Evolutionary conservation across 2,888 invertebrate genomes (phyloP).

Genomic region (Notodonta ziczac): DNA sequence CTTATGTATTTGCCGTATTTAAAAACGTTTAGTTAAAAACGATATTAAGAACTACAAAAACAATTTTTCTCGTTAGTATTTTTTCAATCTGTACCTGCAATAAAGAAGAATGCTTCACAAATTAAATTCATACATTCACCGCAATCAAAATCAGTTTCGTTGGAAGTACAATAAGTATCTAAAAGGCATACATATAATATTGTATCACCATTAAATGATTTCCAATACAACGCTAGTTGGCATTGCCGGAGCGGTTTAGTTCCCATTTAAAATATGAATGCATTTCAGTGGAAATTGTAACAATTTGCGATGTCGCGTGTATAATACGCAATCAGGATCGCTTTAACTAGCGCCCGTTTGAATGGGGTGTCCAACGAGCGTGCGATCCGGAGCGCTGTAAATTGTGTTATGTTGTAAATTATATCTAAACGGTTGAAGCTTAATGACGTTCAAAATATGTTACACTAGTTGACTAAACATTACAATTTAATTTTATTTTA

Average conservation of each 20-base stretch:
- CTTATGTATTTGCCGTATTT: too few relatives aligned
- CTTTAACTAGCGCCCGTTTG: slow-evolving; percentile 58
- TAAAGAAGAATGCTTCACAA: too few relatives aligned
- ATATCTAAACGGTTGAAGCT: slow-evolving; percentile 26
- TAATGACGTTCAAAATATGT: slow-evolving; percentile 27
- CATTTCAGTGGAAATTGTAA: slow-evolving; percentile 53
- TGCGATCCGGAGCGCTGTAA: slow-evolving; percentile 45
- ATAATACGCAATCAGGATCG: slow-evolving; percentile 69
- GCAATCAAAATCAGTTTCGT: slow-evolving; percentile 1
- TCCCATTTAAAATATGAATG: slow-evolving; percentile 36
- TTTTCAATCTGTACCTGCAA: too few relatives aligned
- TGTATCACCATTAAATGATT: slow-evolving; percentile 16
- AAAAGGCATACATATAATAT: slow-evolving; percentile 7
- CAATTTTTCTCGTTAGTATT: too few relatives aligned
- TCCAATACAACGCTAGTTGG: slow-evolving; percentile 18
- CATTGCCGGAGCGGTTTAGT: slow-evolving; percentile 25
- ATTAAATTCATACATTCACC: background rate
- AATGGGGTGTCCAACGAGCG: slow-evolving; percentile 58
- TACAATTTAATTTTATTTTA: too few relatives aligned
- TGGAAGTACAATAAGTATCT: background rate
- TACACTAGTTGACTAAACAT: background rate
- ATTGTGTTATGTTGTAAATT: slow-evolving; percentile 29
- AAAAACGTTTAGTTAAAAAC: too few relatives aligned
- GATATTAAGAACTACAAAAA: too few relatives aligned
- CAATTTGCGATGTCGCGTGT: slow-evolving; percentile 57